Evolutionary conservation across 1,140 invertebrate species (phyloP).

Genomic region (Coptotermes formosanus): DNA sequence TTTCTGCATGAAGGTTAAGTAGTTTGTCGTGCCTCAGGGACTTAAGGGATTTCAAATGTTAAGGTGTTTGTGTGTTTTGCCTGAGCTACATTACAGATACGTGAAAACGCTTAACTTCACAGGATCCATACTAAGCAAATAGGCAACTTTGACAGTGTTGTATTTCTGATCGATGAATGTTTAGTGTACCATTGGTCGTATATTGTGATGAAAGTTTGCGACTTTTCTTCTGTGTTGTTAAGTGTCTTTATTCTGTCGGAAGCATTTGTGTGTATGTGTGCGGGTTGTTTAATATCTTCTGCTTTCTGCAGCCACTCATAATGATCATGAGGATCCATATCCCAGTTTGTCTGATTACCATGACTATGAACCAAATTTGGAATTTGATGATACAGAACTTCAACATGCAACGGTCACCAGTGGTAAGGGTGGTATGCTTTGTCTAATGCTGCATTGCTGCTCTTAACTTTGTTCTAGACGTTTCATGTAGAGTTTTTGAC

Average conservation of each 20-base stretch:
- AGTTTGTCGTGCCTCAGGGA: neutral
- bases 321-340: constrained; percentile 75
- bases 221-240: neutral
- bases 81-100: neutral
- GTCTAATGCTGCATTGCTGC: constrained; percentile 30
- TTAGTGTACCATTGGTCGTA: too few relatives aligned
- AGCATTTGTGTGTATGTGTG: neutral
- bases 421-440: constrained; percentile 43
- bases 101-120: neutral
- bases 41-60: neutral
- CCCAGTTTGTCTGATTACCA: constrained; percentile 88
- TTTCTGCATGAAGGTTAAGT: neutral
- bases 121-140: neutral
- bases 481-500: neutral
- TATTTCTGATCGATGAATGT: neutral
- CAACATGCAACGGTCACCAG: constrained; percentile 56
- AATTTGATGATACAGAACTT: constrained; percentile 93
- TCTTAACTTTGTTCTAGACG: neutral
- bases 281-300: constrained; percentile 29
- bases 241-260: neutral
- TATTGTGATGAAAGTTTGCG: neutral
- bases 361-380: constrained; percentile 91
- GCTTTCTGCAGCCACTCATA: constrained; percentile 38
- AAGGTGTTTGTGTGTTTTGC: neutral
- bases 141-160: neutral